These are phyloP conservation scores for Drosophila oshimai DNA, from an alignment of 1,140 invertebrate genomes.

Conservation along the genomic window DNA sequence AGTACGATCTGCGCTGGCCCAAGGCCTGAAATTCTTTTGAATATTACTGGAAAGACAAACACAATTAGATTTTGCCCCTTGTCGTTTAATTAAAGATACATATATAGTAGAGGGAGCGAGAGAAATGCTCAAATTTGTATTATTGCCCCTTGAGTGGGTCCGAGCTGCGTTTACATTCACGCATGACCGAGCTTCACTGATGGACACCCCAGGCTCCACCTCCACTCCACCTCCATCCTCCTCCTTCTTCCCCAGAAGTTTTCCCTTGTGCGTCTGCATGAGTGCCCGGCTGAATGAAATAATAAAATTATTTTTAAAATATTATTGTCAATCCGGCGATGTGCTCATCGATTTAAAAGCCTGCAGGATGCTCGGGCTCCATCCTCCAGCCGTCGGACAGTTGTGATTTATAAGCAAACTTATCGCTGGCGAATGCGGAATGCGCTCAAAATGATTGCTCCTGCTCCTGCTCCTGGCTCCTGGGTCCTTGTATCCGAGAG, in stretches of 20 bases:
- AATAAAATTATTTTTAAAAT: slow-evolving; percentile 81
- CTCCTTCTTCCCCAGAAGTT: not conserved
- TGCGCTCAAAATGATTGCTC: slow-evolving; percentile 69
- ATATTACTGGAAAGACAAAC: slow-evolving; percentile 28
- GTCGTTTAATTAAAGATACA: slow-evolving; percentile 67
- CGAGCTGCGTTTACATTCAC: slow-evolving; percentile 66
- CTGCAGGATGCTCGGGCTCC: slow-evolving; percentile 19
- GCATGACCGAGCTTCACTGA: slow-evolving; percentile 58
- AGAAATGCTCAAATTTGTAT: slow-evolving; percentile 54
- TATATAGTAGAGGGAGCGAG: slow-evolving; percentile 17
- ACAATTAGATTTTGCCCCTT: slow-evolving; percentile 46
- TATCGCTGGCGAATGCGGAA: slow-evolving; percentile 54
- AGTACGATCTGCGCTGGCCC: slow-evolving; percentile 82
- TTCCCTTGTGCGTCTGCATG: slow-evolving; percentile 48
- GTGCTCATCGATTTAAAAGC: slow-evolving; percentile 76
- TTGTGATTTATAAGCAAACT: slow-evolving; percentile 80
- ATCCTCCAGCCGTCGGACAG: slow-evolving; percentile 19
- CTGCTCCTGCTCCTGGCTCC: no score
- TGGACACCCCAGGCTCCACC: slow-evolving; percentile 28
- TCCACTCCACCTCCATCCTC: not conserved
- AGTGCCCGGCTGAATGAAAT: slow-evolving; percentile 70
- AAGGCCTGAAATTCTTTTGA: not conserved
- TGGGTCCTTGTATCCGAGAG: slow-evolving; percentile 8
- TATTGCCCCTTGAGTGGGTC: slow-evolving; percentile 66
- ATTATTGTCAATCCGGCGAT: slow-evolving; percentile 76